Evolutionary conservation across 2,113 vertebrate species (phyloP), one percentile per base, ranked within the genome.

Genomic region (Electrona antarctica): DNA sequence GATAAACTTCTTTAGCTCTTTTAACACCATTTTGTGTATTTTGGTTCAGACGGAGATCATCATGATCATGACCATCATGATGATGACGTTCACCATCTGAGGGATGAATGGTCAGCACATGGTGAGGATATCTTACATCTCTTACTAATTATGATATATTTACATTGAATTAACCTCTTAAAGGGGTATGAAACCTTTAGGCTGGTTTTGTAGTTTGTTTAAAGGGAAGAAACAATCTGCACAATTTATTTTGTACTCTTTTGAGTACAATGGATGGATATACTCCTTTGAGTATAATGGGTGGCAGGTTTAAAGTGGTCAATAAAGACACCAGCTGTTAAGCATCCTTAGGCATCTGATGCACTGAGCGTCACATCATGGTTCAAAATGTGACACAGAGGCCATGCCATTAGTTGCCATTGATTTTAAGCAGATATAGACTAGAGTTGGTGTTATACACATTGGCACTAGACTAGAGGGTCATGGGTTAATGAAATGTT

Each of bases 51-150:
- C 54, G 74, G 74, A 28, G 72, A 71, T 15, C 87, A 85, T 8
- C 69, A 83, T 5, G 74, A 77, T 64, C 71, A 75, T 4, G 77
- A 76, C 11, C 76, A 79, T 60, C 88, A 80, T 11, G 60, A 79
- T 0, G 83, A 87, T 29, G 87, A 92, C 3, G 59, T 76, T 50
- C 88, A 88, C 67, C 91, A 87, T 66, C 85, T 91, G 59, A 93
- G 91, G 91, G 82, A 93, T 1, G 87, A 94, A 56, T 94, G 90
- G 92, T 92, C 91, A 1, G 71, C 90, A 8, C 91, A 91, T 13
- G 91, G 93, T 94, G 79, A 41, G 71, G 69, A 11, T 8, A 50
- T 50, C 1, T 14, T 33, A 11, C 14, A 8, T 21, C 29, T 49
- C 48, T 13, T 3, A 13, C n/a, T 28, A 14, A 55, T 55, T 5